A percentile compares a stretch with the other conserved stretches of the same genome.
Evolutionary conservation across 64 coral and sea anemone genomes (phyloP).

Genomic region (Acropora tenuis): DNA sequence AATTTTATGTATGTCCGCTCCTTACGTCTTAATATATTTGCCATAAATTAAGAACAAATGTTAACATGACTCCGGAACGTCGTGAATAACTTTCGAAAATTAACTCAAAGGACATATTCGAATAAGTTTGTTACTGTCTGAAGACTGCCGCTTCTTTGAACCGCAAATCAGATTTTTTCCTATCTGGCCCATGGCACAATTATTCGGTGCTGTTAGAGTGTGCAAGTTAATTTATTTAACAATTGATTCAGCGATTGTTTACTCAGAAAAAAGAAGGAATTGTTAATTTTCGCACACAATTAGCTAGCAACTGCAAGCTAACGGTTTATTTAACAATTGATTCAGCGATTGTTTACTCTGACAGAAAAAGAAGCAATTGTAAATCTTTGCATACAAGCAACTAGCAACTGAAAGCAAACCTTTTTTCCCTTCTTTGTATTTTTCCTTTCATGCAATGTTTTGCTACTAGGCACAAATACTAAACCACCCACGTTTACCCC

Average conservation of each 20-base stretch:
- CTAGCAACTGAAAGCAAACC: no score
- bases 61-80: neutral
- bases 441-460: neutral
- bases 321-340: neutral
- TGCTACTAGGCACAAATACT: neutral
- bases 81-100: no score
- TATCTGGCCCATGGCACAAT: no score
- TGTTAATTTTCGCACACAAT: no score
- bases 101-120: no score
- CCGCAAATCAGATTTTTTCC: no score
- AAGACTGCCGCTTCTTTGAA: no score
- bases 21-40: conserved; percentile 42
- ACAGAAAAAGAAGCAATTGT: no score
- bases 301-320: neutral
- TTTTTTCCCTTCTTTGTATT: neutral
- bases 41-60: neutral
- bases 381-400: no score
- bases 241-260: neutral
- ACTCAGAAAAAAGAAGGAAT: neutral
- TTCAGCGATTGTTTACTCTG: neutral
- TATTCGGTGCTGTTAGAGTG: neutral
- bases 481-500: conserved; percentile 6
- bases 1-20: conserved; percentile 25
- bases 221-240: neutral
- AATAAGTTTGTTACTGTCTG: no score